These are phyloP conservation scores for Corbicula japonica DNA, from an alignment of 2,888 invertebrate genomes.

Conservation along the genomic window DNA sequence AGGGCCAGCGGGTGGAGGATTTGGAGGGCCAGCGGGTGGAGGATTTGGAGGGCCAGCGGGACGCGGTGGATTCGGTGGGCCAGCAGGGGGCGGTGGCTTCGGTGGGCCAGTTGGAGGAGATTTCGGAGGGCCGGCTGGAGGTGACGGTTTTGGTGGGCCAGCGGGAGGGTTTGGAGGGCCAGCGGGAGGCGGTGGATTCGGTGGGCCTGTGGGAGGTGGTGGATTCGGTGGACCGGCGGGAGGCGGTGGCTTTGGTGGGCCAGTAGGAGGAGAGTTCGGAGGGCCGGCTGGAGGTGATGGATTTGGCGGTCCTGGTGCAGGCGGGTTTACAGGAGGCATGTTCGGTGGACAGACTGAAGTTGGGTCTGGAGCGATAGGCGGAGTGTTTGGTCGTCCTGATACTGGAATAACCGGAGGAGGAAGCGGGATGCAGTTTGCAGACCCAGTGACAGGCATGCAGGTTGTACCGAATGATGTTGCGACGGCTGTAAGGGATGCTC, in stretches of 20 bases:
- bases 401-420: neutral
- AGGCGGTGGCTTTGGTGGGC: neutral
- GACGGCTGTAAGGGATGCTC: conserved; percentile 53
- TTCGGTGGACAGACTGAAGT: neutral
- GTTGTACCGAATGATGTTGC: conserved; percentile 59
- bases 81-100: neutral
- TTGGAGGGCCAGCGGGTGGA: neutral
- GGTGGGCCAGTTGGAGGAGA: neutral
- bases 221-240: conserved; percentile 8
- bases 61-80: neutral
- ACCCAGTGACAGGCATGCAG: conserved; percentile 60
- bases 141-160: neutral
- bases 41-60: neutral
- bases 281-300: conserved; percentile 12
- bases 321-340: neutral
- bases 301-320: conserved; percentile 18
- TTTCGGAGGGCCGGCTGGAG: too few species aligned
- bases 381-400: conserved; percentile 32
- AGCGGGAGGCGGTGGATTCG: neutral
- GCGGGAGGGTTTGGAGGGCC: conserved; percentile 18
- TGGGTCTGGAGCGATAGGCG: conserved; percentile 23
- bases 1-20: neutral
- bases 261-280: conserved; percentile 5
- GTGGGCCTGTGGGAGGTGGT: neutral
- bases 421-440: conserved; percentile 24